phyloP scores from a whole-genome alignment of 2,113 vertebrate species.

The Hemichromis elongatus region DNA sequence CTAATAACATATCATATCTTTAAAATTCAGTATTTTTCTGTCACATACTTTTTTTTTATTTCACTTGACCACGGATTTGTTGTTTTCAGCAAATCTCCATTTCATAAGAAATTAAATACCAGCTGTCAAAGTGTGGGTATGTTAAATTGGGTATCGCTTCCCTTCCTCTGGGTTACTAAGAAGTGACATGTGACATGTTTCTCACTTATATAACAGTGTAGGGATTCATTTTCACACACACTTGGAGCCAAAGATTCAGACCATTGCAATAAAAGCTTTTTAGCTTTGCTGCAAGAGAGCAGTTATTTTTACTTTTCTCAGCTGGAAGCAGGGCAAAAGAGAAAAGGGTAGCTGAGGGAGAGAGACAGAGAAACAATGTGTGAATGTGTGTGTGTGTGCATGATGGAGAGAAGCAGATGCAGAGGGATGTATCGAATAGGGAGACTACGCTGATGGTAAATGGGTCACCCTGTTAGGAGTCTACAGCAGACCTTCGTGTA shows the following conservation, averaged over 20 bases:
- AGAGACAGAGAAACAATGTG: background rate
- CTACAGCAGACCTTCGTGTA: conserved; percentile 20
- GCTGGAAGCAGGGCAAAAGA: conserved; percentile 51
- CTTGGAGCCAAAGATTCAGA: conserved; percentile 25
- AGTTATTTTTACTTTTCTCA: conserved; percentile 65
- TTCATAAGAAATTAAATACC: background rate
- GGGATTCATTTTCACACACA: conserved; percentile 27
- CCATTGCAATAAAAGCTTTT: conserved; percentile 36
- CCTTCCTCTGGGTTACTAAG: background rate
- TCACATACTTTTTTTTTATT: background rate
- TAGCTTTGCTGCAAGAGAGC: conserved; percentile 36
- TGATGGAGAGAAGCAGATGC: conserved; percentile 2
- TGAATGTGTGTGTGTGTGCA: background rate
- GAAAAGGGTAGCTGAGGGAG: conserved; percentile 19
- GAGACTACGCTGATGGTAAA: conserved; percentile 49
- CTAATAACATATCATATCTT: background rate
- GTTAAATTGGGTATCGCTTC: background rate
- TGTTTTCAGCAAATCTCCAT: background rate
- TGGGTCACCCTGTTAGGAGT: conserved; percentile 60
- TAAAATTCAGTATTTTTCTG: background rate
- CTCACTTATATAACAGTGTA: background rate
- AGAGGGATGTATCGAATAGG: conserved; percentile 29
- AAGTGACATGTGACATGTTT: conserved; percentile 17
- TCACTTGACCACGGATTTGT: background rate
- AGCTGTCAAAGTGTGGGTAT: background rate